phyloP scores from a whole-genome alignment of 2,888 invertebrate genomes.

The Lordiphosa fenestrarum region DNA sequence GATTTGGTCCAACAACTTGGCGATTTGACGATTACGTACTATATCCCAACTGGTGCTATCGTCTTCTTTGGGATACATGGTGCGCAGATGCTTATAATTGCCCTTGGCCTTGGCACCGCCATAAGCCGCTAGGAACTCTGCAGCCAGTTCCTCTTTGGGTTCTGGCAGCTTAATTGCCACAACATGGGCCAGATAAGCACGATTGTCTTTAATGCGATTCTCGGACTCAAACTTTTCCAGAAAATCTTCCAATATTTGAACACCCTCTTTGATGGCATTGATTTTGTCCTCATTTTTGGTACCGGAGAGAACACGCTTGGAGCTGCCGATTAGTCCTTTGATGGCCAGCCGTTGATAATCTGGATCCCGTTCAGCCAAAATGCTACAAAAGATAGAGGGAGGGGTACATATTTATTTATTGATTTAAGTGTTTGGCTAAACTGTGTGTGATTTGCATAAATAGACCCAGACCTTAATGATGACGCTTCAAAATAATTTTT shows the following conservation, averaged over 20 bases:
- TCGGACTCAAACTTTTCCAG: slow-evolving; percentile 87
- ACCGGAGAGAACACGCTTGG: slow-evolving; percentile 87
- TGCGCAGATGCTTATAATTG: slow-evolving; percentile 86
- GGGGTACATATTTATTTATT: slow-evolving; percentile 6
- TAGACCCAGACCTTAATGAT: too few species aligned
- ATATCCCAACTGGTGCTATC: slow-evolving; percentile 87
- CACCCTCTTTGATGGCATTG: slow-evolving; percentile 87
- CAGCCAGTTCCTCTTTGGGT: slow-evolving; percentile 81
- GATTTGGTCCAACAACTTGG: slow-evolving; percentile 82
- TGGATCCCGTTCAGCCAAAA: slow-evolving; percentile 87
- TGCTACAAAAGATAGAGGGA: slow-evolving; percentile 68
- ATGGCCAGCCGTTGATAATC: slow-evolving; percentile 89
- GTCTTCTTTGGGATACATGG: slow-evolving; percentile 82
- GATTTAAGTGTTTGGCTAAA: not conserved
- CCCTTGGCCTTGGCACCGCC: slow-evolving; percentile 83
- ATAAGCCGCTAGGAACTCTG: slow-evolving; percentile 85
- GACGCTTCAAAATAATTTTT: too few species aligned
- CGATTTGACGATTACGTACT: slow-evolving; percentile 84
- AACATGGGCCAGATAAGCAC: slow-evolving; percentile 85
- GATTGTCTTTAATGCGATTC: slow-evolving; percentile 85
- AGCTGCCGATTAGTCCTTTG: slow-evolving; percentile 86
- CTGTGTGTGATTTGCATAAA: too few species aligned
- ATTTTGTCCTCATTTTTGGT: slow-evolving; percentile 89
- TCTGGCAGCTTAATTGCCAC: slow-evolving; percentile 83
- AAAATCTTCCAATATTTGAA: slow-evolving; percentile 86